Percentiles rank a stretch among this genome's conserved stretches.
Conservation (phyloP, 2,113 vertebrate genomes). For the Poeciliopsis turrubarensis region DNA sequence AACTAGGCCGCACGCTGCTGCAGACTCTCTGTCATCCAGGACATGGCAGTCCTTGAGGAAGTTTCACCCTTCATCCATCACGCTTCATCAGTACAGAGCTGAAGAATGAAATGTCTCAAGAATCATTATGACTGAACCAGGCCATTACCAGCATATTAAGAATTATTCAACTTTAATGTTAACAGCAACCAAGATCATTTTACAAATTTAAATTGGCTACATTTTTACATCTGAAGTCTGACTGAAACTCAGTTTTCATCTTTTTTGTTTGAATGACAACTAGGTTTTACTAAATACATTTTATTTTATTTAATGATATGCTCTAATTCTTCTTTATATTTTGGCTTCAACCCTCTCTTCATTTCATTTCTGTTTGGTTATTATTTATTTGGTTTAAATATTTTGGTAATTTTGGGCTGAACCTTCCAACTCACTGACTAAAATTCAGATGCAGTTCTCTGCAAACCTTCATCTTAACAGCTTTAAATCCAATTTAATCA, state of each 20-base stretch:
- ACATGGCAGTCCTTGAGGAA: neutral
- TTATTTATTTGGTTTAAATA: too few relatives aligned
- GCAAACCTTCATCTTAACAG: neutral
- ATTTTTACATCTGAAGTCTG: neutral
- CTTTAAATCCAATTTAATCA: neutral
- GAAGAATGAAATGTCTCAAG: too few relatives aligned
- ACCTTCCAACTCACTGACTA: neutral
- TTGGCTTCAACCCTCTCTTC: neutral
- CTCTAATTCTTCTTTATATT: neutral
- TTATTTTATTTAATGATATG: neutral
- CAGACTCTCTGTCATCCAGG: too few relatives aligned
- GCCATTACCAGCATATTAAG: neutral
- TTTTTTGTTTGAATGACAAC: neutral
- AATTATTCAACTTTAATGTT: neutral
- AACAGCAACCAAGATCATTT: neutral
- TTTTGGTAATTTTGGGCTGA: too few relatives aligned
- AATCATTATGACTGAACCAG: neutral
- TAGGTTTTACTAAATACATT: neutral
- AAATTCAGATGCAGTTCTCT: neutral
- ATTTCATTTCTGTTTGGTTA: too few relatives aligned
- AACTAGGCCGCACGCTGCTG: neutral
- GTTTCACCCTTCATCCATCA: neutral
- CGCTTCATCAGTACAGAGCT: neutral
- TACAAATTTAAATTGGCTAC: neutral
- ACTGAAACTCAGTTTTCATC: neutral